A percentile compares a stretch with the other conserved stretches of the same genome.
phyloP scores from a whole-genome alignment of 2,797 vertebrate species.

The Chrysocyon brachyurus region DNA sequence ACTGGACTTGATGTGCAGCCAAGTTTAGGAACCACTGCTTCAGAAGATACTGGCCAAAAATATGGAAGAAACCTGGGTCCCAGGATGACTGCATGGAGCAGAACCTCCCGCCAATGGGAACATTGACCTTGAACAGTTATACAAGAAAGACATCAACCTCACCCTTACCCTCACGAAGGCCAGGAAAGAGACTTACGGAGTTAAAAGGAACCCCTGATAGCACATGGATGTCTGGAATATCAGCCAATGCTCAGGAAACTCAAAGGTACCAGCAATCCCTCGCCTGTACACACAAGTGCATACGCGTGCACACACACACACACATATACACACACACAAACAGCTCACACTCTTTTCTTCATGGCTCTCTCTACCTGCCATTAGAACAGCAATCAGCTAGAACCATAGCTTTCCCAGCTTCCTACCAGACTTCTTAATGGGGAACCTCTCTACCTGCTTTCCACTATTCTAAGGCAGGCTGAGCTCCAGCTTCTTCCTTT shows the following conservation, averaged over 20 bases:
- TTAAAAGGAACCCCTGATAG: background rate
- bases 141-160: background rate
- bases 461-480: background rate
- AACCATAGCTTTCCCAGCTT: slow-evolving; percentile 36
- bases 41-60: slow-evolving; percentile 1
- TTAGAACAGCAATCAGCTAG: background rate
- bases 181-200: background rate
- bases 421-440: slow-evolving; percentile 17
- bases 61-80: background rate
- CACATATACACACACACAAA: background rate
- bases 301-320: background rate
- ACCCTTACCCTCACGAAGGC: background rate
- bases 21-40: background rate
- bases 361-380: background rate
- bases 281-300: background rate
- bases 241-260: background rate
- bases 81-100: background rate
- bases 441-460: slow-evolving; percentile 12
- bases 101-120: background rate
- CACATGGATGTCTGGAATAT: background rate
- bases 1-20: background rate
- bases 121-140: background rate
- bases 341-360: background rate
- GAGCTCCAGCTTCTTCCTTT: slow-evolving; percentile 16
- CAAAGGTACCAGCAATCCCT: background rate